Evolutionary conservation across 2,797 vertebrate species (phyloP), one percentile per base, ranked within the genome.

Genomic region (Naso thynnoides): DNA sequence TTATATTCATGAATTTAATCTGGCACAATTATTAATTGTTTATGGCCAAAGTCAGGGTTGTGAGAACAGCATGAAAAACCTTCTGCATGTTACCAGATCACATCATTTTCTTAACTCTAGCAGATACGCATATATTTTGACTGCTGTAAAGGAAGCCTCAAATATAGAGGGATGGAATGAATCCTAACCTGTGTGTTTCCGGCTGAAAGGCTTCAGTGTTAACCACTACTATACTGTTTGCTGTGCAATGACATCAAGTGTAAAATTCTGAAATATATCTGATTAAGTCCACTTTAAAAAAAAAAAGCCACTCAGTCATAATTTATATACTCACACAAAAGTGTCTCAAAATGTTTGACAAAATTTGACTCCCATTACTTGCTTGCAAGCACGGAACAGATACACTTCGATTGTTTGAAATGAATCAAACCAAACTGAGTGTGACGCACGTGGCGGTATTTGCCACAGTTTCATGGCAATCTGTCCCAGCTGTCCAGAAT

Each of bases 211-310:
- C 33, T 52, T 36, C 48, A 64, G 2, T n/a, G 8, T 3, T 16
- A 31, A 52, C 36, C 26, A 44, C 41, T 56, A 48, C 60, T 33
- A 54, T 19, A 27, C 2, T 57, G 16, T 53, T 27, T 76, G 21
- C 53, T 50, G 16, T 60, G 31, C 13, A 47, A 56, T 50, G 58
- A 61, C 24, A 64, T 44, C 14, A 47, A 27, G 5, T 58, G 23
- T 24, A 2, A 59, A 65, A 64, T 24, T 13, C 1, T 48, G 38
- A 64, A 53, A 60, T 63, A 52, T 39, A 54, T 58, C 75, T 56
- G 27, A 44, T n/a, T 26, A 19, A 41, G 18, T 29, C 41, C 27
- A 47, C 27, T 26, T n/a, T 61, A 59, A 19, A 1, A 50, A 66
- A 50, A 66, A 66, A 36, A 18, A 24, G 4, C 61, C 47, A 36